Base-by-base conservation (phyloP, 2,888 invertebrate species). In the Odontomyia ornata region DNA sequence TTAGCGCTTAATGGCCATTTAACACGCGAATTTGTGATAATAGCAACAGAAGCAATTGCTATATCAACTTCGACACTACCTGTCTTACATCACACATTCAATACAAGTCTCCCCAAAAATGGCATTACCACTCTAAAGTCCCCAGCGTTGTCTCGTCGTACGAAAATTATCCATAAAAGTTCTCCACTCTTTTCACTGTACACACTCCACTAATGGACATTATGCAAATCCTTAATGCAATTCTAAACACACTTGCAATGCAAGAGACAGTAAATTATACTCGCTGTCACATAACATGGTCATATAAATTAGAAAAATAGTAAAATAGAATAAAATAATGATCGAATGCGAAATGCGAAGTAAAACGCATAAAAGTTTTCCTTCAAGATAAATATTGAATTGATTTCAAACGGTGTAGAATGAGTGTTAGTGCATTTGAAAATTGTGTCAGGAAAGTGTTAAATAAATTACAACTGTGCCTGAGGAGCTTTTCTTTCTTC, bases 391-490 rank as follows among this genome's bases (percentile, higher is more conserved):
- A 69, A 69, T 69, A 69, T 69, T 69, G 46, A 69, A 60, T 73
- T 36, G 57, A 73, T 72, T 11, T 52, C 27, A 30, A 11, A 25
- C 21, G 73, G 60, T 57, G 69, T 46, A 4, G 36, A 18, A 21
- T 15, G 13, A 21, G 43, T 52, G 60, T 57, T 73, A 57, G 57
- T 36, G 60, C 43, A 73, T 73, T 73, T 11, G 36, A 36, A 73
- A 60, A 73, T 60, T 73, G 73, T 73, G 73, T 60, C 73, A 73
- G 46, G 57, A 57, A 73, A 73, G 73, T 73, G 73, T 60, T 52
- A 73, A 73, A 73, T 73, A 73, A 73, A 73, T 73, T 73, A 73
- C 73, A 57, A 43, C 43, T 21, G 60, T 30, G 60, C 73, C 73
- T 15, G 73, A 60, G 73, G 73, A 64, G 28, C 7, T 64, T 64